phyloP scores from a whole-genome alignment of 2,113 vertebrate species.

The Pollimyrus isidori region DNA sequence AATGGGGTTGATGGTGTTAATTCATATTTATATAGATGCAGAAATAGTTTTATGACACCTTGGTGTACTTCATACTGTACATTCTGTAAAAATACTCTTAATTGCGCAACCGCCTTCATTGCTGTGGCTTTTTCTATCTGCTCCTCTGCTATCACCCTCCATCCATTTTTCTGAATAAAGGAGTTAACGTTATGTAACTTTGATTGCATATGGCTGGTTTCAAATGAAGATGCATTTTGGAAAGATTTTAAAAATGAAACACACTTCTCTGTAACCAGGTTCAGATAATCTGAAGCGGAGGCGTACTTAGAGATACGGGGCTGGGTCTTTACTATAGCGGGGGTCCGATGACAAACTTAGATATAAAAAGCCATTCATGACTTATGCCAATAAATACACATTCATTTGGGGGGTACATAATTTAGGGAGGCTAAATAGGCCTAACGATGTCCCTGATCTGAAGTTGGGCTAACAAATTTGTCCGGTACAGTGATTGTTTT shows the following conservation, averaged over 20 bases:
- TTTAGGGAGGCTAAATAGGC: too few species aligned
- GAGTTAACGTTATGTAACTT: background rate
- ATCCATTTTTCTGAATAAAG: background rate
- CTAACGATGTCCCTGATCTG: too few species aligned
- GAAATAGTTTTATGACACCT: background rate
- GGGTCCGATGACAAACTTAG: too few species aligned
- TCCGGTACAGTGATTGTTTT: background rate
- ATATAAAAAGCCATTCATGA: too few species aligned
- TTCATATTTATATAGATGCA: background rate
- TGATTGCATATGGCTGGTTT: background rate
- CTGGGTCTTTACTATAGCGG: too few species aligned
- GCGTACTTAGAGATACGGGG: too few species aligned
- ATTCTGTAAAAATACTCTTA: background rate
- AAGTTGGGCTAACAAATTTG: background rate
- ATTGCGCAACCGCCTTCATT: background rate
- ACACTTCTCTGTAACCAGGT: background rate
- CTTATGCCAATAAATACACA: too few species aligned
- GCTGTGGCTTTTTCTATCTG: background rate
- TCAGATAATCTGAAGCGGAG: background rate
- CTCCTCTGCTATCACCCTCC: background rate
- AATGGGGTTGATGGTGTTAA: background rate
- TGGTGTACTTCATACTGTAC: background rate
- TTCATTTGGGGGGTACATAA: too few species aligned
- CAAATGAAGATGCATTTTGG: background rate
- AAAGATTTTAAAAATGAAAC: background rate